Evolutionary conservation across 2,113 vertebrate species (phyloP).

Genomic region (Petaurus breviceps): DNA sequence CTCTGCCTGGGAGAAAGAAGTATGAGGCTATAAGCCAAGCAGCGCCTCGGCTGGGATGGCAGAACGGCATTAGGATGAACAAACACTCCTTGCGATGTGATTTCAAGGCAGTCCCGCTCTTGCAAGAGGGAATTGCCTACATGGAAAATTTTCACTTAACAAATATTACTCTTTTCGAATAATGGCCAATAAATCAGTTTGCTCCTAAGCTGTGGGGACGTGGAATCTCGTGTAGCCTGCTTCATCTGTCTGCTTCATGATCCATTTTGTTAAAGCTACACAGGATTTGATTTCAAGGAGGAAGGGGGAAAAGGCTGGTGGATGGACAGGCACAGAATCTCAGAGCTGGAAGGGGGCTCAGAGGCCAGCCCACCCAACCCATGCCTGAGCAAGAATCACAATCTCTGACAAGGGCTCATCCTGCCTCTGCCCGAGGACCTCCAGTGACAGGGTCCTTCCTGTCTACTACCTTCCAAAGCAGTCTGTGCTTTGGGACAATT

Average conservation of each 20-base stretch:
- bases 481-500: neutral
- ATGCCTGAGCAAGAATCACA: neutral
- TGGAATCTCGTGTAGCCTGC: neutral
- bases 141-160: slow-evolving; percentile 68
- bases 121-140: slow-evolving; percentile 39
- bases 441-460: neutral
- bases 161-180: slow-evolving; percentile 67
- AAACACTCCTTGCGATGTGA: slow-evolving; percentile 10
- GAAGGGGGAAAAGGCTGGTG: neutral
- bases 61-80: slow-evolving; percentile 44
- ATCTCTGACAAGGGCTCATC: neutral
- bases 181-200: slow-evolving; percentile 52
- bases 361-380: neutral
- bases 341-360: neutral
- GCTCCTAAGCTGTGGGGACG: slow-evolving; percentile 3
- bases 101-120: slow-evolving; percentile 39
- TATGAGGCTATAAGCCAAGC: slow-evolving; percentile 53
- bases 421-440: neutral
- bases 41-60: neutral
- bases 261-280: slow-evolving; percentile 42
- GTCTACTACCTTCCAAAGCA: neutral
- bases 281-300: slow-evolving; percentile 50
- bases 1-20: slow-evolving; percentile 69
- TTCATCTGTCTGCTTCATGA: slow-evolving; percentile 27
- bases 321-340: neutral